Conservation (phyloP, 1,140 invertebrate species). For the Platyscapa corneri region DNA sequence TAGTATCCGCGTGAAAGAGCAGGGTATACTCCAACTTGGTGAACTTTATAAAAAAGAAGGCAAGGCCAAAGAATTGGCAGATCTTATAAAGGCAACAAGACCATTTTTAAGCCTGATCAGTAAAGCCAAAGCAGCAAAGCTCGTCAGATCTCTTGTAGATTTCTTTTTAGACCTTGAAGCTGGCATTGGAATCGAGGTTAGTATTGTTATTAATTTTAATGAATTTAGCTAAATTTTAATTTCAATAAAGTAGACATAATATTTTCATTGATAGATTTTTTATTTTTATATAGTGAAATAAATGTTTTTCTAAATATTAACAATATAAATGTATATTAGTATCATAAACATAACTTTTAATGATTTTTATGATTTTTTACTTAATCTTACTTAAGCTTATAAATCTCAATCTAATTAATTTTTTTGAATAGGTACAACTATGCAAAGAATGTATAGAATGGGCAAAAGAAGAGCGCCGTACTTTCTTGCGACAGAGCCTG, state of each 20-base stretch:
- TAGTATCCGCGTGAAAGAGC: slow-evolving; percentile 90
- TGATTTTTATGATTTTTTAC: too few relatives aligned
- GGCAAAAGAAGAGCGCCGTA: slow-evolving; percentile 98
- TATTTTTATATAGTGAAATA: not conserved
- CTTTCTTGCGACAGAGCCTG: slow-evolving; percentile 96
- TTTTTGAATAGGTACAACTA: slow-evolving; percentile 78
- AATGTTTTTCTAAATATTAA: not conserved
- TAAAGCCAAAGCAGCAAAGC: slow-evolving; percentile 99
- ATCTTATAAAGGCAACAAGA: slow-evolving; percentile 93
- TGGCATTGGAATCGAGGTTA: slow-evolving; percentile 89
- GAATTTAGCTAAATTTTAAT: not conserved
- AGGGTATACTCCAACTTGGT: slow-evolving; percentile 91
- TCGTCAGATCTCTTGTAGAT: slow-evolving; percentile 96
- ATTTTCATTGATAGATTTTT: too few relatives aligned
- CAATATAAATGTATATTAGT: not conserved
- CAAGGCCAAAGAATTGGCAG: slow-evolving; percentile 94
- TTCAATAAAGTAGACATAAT: slow-evolving; percentile 14
- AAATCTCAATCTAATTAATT: not conserved
- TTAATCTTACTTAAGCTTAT: too few relatives aligned
- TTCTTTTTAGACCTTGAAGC: slow-evolving; percentile 98
- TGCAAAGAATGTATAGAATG: slow-evolving; percentile 99
- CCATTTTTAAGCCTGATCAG: slow-evolving; percentile 96
- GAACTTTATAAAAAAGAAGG: slow-evolving; percentile 93
- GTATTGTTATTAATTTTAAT: slow-evolving; percentile 2
- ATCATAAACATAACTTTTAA: not conserved